These are phyloP conservation scores for Rattus rattus DNA, from an alignment of 2,113 vertebrate species.

Conservation along the genomic window DNA sequence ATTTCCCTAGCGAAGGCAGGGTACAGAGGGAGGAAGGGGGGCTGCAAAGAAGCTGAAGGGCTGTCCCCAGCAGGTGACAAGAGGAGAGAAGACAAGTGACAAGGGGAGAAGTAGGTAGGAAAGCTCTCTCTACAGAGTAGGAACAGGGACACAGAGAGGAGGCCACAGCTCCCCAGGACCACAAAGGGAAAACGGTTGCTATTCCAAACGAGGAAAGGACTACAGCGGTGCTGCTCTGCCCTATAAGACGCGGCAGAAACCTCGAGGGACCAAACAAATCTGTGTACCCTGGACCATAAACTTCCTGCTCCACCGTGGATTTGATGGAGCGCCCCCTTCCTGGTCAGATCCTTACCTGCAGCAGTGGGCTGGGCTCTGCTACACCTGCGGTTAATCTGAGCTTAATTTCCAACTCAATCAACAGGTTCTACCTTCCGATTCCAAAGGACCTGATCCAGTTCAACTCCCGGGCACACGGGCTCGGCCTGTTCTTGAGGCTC, in stretches of 20 bases:
- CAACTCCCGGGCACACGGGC: background rate
- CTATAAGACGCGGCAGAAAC: background rate
- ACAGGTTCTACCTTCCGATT: background rate
- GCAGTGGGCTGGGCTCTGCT: background rate
- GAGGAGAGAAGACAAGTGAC: background rate
- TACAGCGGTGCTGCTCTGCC: background rate
- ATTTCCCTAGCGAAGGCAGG: background rate
- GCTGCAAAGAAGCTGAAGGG: background rate
- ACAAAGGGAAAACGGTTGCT: background rate
- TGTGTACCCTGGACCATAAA: background rate
- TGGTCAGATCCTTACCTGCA: background rate
- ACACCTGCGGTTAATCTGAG: background rate
- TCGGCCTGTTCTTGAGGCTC: background rate
- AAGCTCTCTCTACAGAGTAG: background rate
- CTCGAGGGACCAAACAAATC: background rate
- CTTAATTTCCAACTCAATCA: background rate
- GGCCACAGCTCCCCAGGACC: background rate
- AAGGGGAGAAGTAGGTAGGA: background rate
- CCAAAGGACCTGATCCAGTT: background rate
- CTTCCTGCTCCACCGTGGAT: rapidly evolving
- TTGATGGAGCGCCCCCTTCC: background rate
- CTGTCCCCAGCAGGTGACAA: background rate
- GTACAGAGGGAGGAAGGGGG: too few relatives aligned
- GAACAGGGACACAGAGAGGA: background rate
- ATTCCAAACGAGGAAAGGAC: background rate